Evolutionary conservation across 2,113 vertebrate species (phyloP).

Genomic region (Zosterops lateralis): DNA sequence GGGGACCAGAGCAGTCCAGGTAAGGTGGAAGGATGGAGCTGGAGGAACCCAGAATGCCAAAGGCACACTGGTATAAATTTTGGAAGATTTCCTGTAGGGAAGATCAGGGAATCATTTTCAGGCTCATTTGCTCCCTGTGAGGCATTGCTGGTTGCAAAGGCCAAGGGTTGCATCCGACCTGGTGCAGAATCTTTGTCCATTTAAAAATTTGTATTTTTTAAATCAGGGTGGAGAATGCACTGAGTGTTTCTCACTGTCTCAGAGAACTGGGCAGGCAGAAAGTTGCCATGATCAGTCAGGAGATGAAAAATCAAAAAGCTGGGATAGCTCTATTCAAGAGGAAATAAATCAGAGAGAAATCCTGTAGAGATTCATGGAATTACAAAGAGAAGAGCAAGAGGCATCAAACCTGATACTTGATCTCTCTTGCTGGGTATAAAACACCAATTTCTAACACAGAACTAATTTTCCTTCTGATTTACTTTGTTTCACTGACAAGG

Average conservation of each 20-base stretch:
- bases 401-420: neutral
- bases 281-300: neutral
- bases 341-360: neutral
- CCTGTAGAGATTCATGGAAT: neutral
- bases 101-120: neutral
- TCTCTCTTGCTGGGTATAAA: neutral
- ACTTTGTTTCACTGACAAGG: neutral
- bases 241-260: neutral
- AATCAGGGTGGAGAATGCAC: neutral
- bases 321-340: neutral
- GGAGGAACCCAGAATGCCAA: neutral
- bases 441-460: neutral
- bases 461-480: neutral
- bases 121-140: neutral
- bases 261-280: neutral
- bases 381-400: neutral
- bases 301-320: neutral
- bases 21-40: too few species aligned
- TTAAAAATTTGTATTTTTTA: neutral
- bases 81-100: neutral
- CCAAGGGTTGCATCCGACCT: neutral
- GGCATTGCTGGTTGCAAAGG: neutral
- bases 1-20: neutral
- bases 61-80: fast-evolving
- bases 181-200: neutral